A percentile compares a stretch with the other conserved stretches of the same genome.
Conservation (phyloP, 2,113 vertebrate species). For the Larimichthys polyactis region DNA sequence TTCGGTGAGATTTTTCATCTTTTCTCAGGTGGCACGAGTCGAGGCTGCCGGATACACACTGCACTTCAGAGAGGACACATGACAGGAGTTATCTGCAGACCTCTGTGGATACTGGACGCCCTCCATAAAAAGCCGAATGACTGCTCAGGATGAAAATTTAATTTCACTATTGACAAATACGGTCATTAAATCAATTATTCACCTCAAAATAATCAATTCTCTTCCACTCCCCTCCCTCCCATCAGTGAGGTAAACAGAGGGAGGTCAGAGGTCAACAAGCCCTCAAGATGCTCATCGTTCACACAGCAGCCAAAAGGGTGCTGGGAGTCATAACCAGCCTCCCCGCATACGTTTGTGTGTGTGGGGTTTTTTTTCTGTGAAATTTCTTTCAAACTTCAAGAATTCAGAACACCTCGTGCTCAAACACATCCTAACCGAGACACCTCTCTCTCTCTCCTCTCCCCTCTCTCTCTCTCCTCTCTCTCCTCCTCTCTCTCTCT, state of each 20-base stretch:
- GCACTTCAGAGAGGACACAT: slow-evolving; percentile 11
- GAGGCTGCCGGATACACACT: slow-evolving; percentile 11
- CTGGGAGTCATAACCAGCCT: slow-evolving; percentile 62
- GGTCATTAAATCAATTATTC: slow-evolving; percentile 56
- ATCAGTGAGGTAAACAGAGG: slow-evolving; percentile 66
- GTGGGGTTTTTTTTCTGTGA: background rate
- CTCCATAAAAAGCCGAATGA: background rate
- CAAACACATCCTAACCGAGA: background rate
- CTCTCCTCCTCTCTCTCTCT: slow-evolving; percentile 21
- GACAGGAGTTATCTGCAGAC: background rate
- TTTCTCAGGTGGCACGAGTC: slow-evolving; percentile 30
- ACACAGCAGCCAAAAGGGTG: slow-evolving; percentile 64
- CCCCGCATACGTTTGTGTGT: slow-evolving; percentile 2
- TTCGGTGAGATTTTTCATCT: slow-evolving; percentile 28
- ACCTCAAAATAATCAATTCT: slow-evolving; percentile 50
- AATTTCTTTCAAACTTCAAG: slow-evolving; percentile 40
- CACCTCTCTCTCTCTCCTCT: slow-evolving; percentile 26
- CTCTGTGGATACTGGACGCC: background rate
- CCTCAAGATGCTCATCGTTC: slow-evolving; percentile 77
- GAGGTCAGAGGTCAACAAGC: slow-evolving; percentile 69
- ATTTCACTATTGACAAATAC: slow-evolving; percentile 40
- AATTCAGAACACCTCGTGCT: slow-evolving; percentile 25
- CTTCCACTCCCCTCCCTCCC: slow-evolving; percentile 24
- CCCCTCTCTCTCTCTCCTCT: slow-evolving; percentile 20
- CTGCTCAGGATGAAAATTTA: slow-evolving; percentile 40